Base-by-base conservation (phyloP, 2,113 vertebrate species). In the Chloropsis cyanopogon region DNA sequence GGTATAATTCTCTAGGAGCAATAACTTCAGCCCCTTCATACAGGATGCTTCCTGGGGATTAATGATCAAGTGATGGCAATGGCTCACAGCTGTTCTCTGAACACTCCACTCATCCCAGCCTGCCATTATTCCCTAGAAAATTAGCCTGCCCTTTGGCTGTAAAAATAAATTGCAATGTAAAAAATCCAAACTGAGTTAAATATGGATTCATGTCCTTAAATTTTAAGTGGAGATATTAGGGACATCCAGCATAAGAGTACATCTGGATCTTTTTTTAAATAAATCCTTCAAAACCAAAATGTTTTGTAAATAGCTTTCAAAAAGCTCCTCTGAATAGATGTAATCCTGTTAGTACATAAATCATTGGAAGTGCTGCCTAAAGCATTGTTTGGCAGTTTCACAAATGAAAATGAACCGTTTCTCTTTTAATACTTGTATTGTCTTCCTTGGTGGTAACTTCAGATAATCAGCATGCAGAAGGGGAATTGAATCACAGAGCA, bases 31-130 rank as follows among this genome's bases (percentile, higher is more conserved):
- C 33, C 37, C 26, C 63, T 96, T 92, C 26, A 31, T 90, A 73
- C 47, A n/a, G 59, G 72, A 49, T 35, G 3, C 79, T 92, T 78
- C 84, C 92, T 85, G 50, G 84, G 83, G 65, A 86, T 94, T 94
- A 96, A 92, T 89, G 91, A 88, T 89, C 69, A 85, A 69, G 82
- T 90, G 87, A 78, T 90, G 66, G 61, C 71, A 92, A 77, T 78
- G 56, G 44, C 76, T 90, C 79, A 92, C 93, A 92, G 90, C 70
- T 90, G 39, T 39, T 65, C 83, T 86, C 56, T 33, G 28, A 85
- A 79, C 90, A 25, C 11, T 80, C 49, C 4, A 29, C 54, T 52
- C 60, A 49, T 82, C 56, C 68, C 56, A 76, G 63, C 65, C 81
- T 90, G 42, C 77, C 85, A 39, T 92, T 91, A 91, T 88, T 90